Evolutionary conservation across 92 coral and sea anemone species (phyloP).

Genomic region (Montipora capitata): DNA sequence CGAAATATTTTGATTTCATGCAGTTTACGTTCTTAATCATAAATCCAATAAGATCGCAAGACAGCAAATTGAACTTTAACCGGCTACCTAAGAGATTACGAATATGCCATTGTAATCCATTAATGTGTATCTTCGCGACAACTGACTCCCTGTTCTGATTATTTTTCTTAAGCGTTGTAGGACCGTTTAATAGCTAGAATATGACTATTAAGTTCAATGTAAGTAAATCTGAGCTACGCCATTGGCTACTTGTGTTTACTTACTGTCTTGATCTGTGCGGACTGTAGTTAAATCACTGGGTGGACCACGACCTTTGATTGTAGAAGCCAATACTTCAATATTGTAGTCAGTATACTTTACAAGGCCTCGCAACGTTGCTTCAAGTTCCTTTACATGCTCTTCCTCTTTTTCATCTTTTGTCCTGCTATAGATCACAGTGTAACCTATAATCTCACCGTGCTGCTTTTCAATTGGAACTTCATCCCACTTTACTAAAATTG

Average conservation of each 20-base stretch:
- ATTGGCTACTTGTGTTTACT: not conserved
- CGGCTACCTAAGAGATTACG: no score
- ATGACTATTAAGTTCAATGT: not conserved
- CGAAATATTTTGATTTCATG: no score
- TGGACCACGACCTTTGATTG: constrained; percentile 11
- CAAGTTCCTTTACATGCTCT: not conserved
- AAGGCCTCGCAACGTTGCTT: not conserved
- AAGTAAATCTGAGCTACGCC: no score
- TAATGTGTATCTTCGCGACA: no score
- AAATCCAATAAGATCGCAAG: no score
- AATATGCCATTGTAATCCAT: no score
- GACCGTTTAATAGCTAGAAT: no score
- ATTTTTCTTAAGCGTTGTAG: no score
- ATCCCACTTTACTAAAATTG: constrained; percentile 67
- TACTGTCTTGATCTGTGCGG: no score
- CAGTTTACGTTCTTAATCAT: no score
- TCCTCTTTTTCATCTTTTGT: not conserved
- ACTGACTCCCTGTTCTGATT: no score
- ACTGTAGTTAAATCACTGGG: not conserved
- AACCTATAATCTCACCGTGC: constrained; percentile 74
- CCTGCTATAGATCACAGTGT: constrained; percentile 69
- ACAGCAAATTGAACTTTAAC: no score
- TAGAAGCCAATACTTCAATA: constrained; percentile 1
- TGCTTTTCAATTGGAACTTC: constrained; percentile 56
- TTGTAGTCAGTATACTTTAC: not conserved